Conservation (phyloP, 2,797 vertebrate genomes). For the Tokudaia muenninki region DNA sequence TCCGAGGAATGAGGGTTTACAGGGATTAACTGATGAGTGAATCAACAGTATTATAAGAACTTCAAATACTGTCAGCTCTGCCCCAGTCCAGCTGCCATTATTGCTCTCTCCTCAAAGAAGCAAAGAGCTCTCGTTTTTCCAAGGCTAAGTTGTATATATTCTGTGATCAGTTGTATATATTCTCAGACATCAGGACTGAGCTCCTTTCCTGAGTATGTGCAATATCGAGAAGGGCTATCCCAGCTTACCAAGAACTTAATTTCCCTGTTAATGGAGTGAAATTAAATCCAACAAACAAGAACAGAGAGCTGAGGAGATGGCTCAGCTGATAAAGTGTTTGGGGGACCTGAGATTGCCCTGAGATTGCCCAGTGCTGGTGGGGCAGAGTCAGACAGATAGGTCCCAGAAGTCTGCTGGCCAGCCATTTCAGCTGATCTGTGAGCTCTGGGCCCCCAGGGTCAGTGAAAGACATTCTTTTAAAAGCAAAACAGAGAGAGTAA, state of each 20-base stretch:
- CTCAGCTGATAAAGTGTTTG: background rate
- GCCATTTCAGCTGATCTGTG: background rate
- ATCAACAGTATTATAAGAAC: background rate
- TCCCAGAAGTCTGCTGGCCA: background rate
- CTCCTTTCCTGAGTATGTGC: background rate
- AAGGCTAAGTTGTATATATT: background rate
- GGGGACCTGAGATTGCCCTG: background rate
- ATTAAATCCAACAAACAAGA: background rate
- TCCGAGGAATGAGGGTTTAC: background rate
- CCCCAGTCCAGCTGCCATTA: background rate
- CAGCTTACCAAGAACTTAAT: background rate
- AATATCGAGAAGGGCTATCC: background rate
- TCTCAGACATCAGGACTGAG: background rate
- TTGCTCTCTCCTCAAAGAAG: background rate
- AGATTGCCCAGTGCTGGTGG: background rate
- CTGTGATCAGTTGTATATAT: background rate
- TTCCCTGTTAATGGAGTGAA: slow-evolving; percentile 39
- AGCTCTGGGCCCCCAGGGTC: background rate
- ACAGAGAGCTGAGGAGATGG: background rate
- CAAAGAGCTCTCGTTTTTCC: background rate
- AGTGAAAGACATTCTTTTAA: background rate
- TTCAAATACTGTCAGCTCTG: background rate
- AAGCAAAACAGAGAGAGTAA: background rate
- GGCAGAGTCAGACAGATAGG: background rate
- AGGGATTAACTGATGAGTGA: background rate